Evolutionary conservation across 2,113 vertebrate genomes (phyloP), one percentile per base, ranked within the genome.

Genomic region (Elgaria multicarinata): DNA sequence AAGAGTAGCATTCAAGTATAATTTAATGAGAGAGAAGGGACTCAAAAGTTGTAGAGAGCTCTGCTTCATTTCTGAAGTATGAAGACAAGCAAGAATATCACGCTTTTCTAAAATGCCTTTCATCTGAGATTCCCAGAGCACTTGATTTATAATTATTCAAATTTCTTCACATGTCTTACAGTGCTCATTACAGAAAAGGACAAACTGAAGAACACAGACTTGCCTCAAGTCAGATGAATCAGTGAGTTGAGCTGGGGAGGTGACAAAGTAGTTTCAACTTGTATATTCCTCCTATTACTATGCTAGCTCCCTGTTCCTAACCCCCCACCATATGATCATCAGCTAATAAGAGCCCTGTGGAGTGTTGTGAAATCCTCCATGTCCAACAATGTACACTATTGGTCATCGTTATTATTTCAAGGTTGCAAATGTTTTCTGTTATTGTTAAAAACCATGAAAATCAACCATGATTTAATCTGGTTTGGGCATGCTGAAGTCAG

Each of bases 141-240:
- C 46, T 90, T 83, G 69, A 87, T 64, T 87, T 75, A 75, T 90
- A 90, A 90, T 87, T 86, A 87, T 87, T 87, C 62, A 83, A 77
- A 66, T 89, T 75, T 36, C 26, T 86, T 75, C 85, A 75, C 24
- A 42, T 66, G 77, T 82, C 85, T 64, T 16, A 44, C 76, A 85
- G 77, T 90, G 18, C 33, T 90, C 87, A 83, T 50, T 74, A 55
- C 22, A 58, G 14, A 83, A 90, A 87, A 74, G 18, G 2, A 4
- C 2, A 64, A 0, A 42, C 74, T 86, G 74, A 80, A 14, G 74
- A 33, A 62, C 31, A n/a, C 66, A 77, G 24, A 58, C 79, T 78
- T 77, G 72, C 78, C 85, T 77, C n/a, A 81, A 83, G 79, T 87
- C 79, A 87, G 28, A 84, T 8, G 79, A 83, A 0, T 24, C 78